Evolutionary conservation across 2,797 vertebrate genomes (phyloP).

Genomic region (Lates japonicus): DNA sequence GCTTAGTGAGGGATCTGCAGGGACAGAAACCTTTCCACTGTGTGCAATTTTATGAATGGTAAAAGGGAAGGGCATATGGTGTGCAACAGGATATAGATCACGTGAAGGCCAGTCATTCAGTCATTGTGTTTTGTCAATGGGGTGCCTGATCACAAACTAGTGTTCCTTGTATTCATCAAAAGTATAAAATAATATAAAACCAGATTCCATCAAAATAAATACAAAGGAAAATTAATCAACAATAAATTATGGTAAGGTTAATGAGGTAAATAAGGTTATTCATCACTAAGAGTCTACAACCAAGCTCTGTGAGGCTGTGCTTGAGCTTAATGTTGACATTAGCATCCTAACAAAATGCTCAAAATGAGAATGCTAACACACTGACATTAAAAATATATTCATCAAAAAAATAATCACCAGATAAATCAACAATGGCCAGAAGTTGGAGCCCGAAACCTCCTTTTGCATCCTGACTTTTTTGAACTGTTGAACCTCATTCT

Average conservation of each 20-base stretch:
- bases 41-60: constrained; percentile 70
- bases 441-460: not conserved
- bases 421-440: not conserved
- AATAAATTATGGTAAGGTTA: no score
- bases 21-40: constrained; percentile 61
- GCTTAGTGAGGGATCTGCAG: constrained; percentile 67
- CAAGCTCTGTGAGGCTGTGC: no score
- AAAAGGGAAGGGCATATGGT: constrained; percentile 32
- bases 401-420: not conserved
- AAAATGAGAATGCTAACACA: no score
- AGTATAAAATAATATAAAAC: not conserved
- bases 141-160: not conserved
- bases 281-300: no score
- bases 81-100: constrained; percentile 38
- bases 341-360: no score
- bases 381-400: no score
- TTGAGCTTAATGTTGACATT: no score
- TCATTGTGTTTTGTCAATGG: not conserved
- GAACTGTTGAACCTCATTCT: not conserved
- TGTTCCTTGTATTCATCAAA: not conserved
- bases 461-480: not conserved
- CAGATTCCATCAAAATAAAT: no score
- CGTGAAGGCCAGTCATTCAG: constrained; percentile 17
- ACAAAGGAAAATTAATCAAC: not conserved
- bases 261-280: no score